These are phyloP conservation scores for Chrysina gloriosa DNA, from an alignment of 2,888 invertebrate genomes.

Conservation along the genomic window DNA sequence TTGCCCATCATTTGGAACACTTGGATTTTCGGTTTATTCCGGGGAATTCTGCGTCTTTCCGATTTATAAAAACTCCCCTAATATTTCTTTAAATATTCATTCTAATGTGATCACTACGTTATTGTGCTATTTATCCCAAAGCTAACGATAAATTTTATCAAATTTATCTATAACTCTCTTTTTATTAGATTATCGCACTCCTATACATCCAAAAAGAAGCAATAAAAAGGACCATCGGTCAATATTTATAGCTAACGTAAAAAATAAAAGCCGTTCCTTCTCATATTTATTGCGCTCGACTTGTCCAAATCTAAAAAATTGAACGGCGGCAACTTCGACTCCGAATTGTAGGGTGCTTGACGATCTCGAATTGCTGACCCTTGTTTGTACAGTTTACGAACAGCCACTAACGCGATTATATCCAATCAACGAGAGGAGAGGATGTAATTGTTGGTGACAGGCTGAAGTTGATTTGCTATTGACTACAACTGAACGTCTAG, in stretches of 20 bases:
- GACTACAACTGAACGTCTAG: constrained; percentile 55
- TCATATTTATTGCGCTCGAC: constrained; percentile 17
- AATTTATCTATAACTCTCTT: neutral
- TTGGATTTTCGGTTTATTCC: too few species aligned
- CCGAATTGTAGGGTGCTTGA: constrained; percentile 23
- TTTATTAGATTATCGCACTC: constrained; percentile 5
- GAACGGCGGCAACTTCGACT: neutral
- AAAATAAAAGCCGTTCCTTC: constrained; percentile 8
- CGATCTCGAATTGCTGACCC: constrained; percentile 56
- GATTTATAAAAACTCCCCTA: too few species aligned
- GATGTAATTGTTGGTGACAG: constrained; percentile 64
- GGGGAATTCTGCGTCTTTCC: too few species aligned
- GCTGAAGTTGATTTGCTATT: constrained; percentile 59
- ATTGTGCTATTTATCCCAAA: too few species aligned
- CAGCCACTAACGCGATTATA: constrained; percentile 64
- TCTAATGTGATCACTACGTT: too few species aligned
- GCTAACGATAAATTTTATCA: neutral
- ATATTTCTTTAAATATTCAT: too few species aligned
- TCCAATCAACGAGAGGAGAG: constrained; percentile 63
- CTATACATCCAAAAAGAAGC: neutral
- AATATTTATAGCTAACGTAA: constrained; percentile 21
- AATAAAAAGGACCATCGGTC: constrained; percentile 24
- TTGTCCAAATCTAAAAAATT: constrained; percentile 9
- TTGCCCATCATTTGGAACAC: too few species aligned
- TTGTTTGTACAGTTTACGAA: constrained; percentile 63